Base-by-base conservation (phyloP, 2,113 vertebrate genomes). In the Micronisus gabar region DNA sequence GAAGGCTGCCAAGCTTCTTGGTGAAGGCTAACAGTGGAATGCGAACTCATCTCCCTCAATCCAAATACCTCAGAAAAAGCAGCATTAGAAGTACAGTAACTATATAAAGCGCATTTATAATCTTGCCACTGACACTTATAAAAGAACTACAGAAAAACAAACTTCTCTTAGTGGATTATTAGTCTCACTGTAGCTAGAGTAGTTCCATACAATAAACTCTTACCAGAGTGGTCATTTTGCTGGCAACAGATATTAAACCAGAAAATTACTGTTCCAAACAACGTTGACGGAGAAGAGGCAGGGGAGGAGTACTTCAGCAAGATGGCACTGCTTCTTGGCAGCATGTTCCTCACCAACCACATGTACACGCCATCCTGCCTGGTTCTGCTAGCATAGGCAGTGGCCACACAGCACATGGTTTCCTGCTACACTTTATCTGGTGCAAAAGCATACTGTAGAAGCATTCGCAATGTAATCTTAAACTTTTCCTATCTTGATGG, bases 341-440 rank as follows among this genome's bases (percentile, higher is more conserved):
- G 66, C 41, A 7, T 0, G 4, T 29, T 26, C 55, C 61, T 78
- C 20, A 16, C 22, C 52, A 58, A 17, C 58, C n/a, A 56, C 26
- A 7, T 0, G 7, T 7, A 10, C 2, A 0, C 7, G 29, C n/a
- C 36, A n/a, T 16, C 36, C 65, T 45, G 23, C 63, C n/a, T 13
- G 10, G 34, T n/a, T 47, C 48, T 63, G 34, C 10, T 9, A 22
- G 22, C 2, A 38, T 1, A 58, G 53, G 61, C 55, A 82, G 41
- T 4, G 5, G 53, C 21, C 59, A 72, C 40, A 25, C 15, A 52
- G 53, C 27, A 36, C 41, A 34, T 47, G 15, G 6, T 26, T 48
- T 38, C 38, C 45, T 29, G 52, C 7, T 29, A 53, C 32, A 23
- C 23, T 53, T 82, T 21, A 18, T 17, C 19, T 38, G 48, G 29